These are phyloP conservation scores for Ranitomeya imitator DNA, from an alignment of 2,113 vertebrate species.

Conservation along the genomic window DNA sequence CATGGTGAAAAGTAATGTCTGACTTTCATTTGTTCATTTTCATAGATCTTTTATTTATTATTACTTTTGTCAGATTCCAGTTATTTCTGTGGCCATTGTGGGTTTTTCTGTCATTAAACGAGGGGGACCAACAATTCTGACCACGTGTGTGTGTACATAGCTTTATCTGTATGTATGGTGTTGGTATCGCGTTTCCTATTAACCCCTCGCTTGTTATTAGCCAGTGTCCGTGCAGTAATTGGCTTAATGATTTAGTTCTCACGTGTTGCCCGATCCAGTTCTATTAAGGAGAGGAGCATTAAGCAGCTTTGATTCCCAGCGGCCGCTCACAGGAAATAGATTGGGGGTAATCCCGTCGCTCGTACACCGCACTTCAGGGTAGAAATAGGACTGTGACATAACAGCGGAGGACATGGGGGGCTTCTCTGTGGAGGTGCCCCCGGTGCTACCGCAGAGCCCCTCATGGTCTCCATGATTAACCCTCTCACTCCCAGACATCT, in stretches of 20 bases:
- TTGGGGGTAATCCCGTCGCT: constrained; percentile 24
- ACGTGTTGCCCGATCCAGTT: background rate
- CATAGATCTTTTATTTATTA: too few relatives aligned
- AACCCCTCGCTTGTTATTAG: background rate
- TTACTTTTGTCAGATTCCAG: too few relatives aligned
- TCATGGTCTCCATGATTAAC: too few relatives aligned
- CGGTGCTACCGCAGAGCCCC: too few relatives aligned
- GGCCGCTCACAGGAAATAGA: constrained; percentile 39
- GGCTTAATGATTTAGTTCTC: constrained; percentile 23
- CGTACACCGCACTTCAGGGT: background rate
- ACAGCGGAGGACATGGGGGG: background rate
- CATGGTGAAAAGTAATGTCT: too few relatives aligned
- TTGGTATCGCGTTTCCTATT: background rate
- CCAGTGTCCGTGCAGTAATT: background rate
- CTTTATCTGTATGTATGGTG: too few relatives aligned
- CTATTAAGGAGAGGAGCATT: constrained; percentile 20
- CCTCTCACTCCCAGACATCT: too few relatives aligned
- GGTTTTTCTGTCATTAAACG: too few relatives aligned
- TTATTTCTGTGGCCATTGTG: too few relatives aligned
- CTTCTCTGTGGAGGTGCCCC: background rate
- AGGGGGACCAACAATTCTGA: too few relatives aligned
- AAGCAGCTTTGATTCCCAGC: constrained; percentile 38
- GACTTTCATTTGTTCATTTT: too few relatives aligned
- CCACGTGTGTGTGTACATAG: too few relatives aligned
- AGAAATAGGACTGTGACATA: constrained; percentile 28